Percentiles rank a stretch among this genome's conserved stretches.
phyloP scores from a whole-genome alignment of 2,113 vertebrate genomes.

The Solenodon paradoxus region DNA sequence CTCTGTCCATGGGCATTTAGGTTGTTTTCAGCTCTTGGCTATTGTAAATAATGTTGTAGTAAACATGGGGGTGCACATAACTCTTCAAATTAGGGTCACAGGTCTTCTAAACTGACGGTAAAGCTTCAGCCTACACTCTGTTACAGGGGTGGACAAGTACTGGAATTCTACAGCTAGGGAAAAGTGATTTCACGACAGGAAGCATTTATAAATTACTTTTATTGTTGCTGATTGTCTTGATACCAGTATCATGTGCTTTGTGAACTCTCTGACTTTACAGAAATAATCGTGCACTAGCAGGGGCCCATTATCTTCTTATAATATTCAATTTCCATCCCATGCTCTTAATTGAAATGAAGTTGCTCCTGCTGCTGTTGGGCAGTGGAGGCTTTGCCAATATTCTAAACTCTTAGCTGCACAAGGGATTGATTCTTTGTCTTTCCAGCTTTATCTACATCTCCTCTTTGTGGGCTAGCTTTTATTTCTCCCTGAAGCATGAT shows the following conservation, averaged over 20 bases:
- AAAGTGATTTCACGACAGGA: not conserved
- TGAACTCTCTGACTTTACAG: not conserved
- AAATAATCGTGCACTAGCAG: not conserved
- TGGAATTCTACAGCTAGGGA: not conserved
- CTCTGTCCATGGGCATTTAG: too few relatives aligned
- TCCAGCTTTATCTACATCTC: not conserved
- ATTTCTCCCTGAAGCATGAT: not conserved
- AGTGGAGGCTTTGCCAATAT: not conserved
- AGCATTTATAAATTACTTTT: not conserved
- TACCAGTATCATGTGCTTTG: not conserved
- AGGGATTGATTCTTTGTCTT: not conserved
- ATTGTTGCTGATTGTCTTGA: not conserved
- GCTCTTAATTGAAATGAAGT: conserved; percentile 29
- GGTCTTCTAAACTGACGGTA: not conserved
- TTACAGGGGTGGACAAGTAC: not conserved
- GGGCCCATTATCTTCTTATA: not conserved
- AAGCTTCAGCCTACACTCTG: not conserved
- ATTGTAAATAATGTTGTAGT: too few relatives aligned
- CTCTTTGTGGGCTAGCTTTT: not conserved
- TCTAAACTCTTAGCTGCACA: not conserved
- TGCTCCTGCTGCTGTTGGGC: not conserved
- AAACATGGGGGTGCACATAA: too few relatives aligned
- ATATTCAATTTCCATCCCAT: not conserved
- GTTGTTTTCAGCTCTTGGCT: too few relatives aligned
- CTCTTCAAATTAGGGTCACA: too few relatives aligned